phyloP scores from a whole-genome alignment of 1,140 invertebrate species.

The Anastrepha ludens region DNA sequence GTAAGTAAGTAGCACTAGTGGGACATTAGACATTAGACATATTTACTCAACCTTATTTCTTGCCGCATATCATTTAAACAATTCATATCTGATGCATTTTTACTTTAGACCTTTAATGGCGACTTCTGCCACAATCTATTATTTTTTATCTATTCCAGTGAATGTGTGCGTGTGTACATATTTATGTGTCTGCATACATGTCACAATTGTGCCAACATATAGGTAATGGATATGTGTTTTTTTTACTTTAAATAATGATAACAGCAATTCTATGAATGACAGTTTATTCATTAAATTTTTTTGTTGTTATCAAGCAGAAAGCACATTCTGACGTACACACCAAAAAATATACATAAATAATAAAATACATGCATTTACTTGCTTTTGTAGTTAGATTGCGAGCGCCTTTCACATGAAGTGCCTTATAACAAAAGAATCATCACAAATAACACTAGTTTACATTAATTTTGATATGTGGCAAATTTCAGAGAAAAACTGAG shows the following conservation, averaged over 20 bases:
- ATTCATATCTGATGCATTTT: not conserved
- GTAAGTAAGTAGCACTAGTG: too few species aligned
- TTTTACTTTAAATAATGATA: not conserved
- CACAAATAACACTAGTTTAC: too few species aligned
- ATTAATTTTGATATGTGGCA: too few species aligned
- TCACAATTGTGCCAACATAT: not conserved
- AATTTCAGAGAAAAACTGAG: too few species aligned
- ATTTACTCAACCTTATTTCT: constrained; percentile 34
- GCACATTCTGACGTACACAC: too few species aligned
- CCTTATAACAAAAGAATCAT: too few species aligned
- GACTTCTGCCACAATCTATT: not conserved
- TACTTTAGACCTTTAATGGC: not conserved
- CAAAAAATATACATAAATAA: too few species aligned
- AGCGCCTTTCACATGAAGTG: too few species aligned
- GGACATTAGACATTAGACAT: not conserved
- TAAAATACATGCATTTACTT: too few species aligned
- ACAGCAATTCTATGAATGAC: constrained; percentile 26
- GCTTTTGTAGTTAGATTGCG: too few species aligned
- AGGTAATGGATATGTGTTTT: not conserved
- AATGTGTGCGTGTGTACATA: too few species aligned
- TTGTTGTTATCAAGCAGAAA: too few species aligned
- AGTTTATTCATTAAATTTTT: not conserved
- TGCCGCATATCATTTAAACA: not conserved
- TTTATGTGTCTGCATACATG: not conserved
- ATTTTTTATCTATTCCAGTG: not conserved